Evolutionary conservation across 30 jellyfish, hydroid and myxozoan genomes (phyloP), one percentile per base, ranked within the genome.

Genomic region (Nemopilema nomurai): DNA sequence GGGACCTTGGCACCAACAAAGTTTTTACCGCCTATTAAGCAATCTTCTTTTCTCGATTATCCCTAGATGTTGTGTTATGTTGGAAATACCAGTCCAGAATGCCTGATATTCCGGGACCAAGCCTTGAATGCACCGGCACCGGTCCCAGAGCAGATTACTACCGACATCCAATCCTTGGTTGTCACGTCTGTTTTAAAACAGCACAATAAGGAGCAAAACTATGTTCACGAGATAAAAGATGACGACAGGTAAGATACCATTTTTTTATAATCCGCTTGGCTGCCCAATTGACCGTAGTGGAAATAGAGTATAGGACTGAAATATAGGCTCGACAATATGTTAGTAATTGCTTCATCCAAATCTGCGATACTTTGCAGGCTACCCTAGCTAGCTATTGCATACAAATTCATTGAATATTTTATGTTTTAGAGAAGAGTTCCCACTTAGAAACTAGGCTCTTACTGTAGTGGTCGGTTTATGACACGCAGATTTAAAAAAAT

Each of bases 71-170:
- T 95, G 68, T 84, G 96, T 28, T 95, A 95, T 57, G 85, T 95
- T 62, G 99, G 99, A 49, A 80, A 79, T 72, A 91, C 99, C 32
- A 90, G 97, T 73, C 99, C 99, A 16, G 99, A 95, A 33, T 95
- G 99, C 69, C 88, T 95, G 13, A 72, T 95, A 23, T 89, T 83
- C 74, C 96, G 97, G 67, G 99, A 95, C 80, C 99, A 95, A 72
- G 82, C 90, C 19, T 74, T 95, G 78, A 95, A 95, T 82, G 68
- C 87, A 31, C 97, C 99, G 4, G 97, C 99, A 1, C 97, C 97
- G 21, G 99, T 90, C 23, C 99, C 99, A 28, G 96, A 80, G 32
- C 95, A 86, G 33, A 85, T 95, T 0, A 79, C 87, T 20, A 82
- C 82, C 49, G 92, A 86, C 65, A 82, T 89, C 27, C 99, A 95